Evolutionary conservation across 2,113 vertebrate genomes (phyloP).

Genomic region (Galeopterus variegatus): DNA sequence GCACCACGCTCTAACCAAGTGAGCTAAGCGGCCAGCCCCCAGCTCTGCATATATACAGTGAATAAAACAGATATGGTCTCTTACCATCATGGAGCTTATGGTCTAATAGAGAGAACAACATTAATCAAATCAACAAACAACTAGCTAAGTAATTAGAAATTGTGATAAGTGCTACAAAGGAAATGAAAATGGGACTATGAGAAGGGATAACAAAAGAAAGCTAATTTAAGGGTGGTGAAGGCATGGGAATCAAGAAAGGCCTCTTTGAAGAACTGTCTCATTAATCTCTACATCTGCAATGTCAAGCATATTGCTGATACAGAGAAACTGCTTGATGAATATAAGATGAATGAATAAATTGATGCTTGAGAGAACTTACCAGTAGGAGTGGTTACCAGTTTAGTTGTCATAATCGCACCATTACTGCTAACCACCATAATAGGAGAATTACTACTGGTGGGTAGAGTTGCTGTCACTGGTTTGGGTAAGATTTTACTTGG

Average conservation of each 20-base stretch:
- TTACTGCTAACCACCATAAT: constrained; percentile 99
- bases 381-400: constrained; percentile 96
- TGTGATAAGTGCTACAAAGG: not conserved
- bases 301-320: not conserved
- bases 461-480: constrained; percentile 94
- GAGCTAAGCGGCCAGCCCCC: too few species aligned
- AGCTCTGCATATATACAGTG: not conserved
- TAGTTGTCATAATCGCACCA: constrained; percentile 99
- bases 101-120: constrained; percentile 29
- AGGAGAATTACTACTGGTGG: constrained; percentile 96
- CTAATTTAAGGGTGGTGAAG: not conserved
- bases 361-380: constrained; percentile 89
- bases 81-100: constrained; percentile 10
- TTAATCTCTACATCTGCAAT: constrained; percentile 24
- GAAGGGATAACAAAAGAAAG: not conserved
- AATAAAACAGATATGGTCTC: not conserved
- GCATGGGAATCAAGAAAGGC: not conserved
- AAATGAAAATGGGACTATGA: constrained; percentile 48
- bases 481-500: constrained; percentile 99
- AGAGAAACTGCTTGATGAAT: constrained; percentile 33
- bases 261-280: constrained; percentile 37
- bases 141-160: constrained; percentile 34
- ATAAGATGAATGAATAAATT: constrained; percentile 43
- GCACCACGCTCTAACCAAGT: too few species aligned
- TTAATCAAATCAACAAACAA: constrained; percentile 31